Percentiles rank a stretch among this genome's conserved stretches.
Conservation (phyloP, 2,888 invertebrate species). For the Teinopalpus imperialis region DNA sequence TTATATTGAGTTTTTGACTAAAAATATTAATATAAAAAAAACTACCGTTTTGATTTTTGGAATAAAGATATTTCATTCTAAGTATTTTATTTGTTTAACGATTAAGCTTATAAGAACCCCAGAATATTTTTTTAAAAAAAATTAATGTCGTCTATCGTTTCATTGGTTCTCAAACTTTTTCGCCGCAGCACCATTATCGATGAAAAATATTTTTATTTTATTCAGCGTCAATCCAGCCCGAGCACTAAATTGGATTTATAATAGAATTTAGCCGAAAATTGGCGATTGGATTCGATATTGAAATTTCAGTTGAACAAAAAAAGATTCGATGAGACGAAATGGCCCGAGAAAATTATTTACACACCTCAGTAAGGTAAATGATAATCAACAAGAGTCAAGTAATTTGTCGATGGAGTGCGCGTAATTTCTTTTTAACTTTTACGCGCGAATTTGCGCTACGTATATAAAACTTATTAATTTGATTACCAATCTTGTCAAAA, state of each 20-base stretch:
- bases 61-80: too few relatives aligned
- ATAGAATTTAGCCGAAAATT: not conserved
- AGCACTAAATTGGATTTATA: not conserved
- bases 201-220: too few relatives aligned
- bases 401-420: slow-evolving; percentile 18
- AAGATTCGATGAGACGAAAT: slow-evolving; percentile 8
- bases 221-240: not conserved
- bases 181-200: too few relatives aligned
- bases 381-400: slow-evolving; percentile 17
- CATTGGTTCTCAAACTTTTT: too few relatives aligned
- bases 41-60: too few relatives aligned
- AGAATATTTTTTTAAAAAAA: too few relatives aligned
- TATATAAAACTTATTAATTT: slow-evolving; percentile 23
- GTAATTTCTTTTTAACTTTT: slow-evolving; percentile 19
- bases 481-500: slow-evolving; percentile 17
- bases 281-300: slow-evolving; percentile 3
- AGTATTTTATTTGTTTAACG: too few relatives aligned
- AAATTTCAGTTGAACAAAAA: slow-evolving; percentile 9
- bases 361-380: slow-evolving; percentile 10
- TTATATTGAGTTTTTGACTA: too few relatives aligned
- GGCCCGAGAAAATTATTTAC: slow-evolving; percentile 19
- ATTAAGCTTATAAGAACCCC: too few relatives aligned
- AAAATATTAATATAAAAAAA: too few relatives aligned
- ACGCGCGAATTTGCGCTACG: slow-evolving; percentile 1
- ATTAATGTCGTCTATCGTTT: too few relatives aligned